Evolutionary conservation across 2,797 vertebrate genomes (phyloP).

Genomic region (Gobio occitaniae): DNA sequence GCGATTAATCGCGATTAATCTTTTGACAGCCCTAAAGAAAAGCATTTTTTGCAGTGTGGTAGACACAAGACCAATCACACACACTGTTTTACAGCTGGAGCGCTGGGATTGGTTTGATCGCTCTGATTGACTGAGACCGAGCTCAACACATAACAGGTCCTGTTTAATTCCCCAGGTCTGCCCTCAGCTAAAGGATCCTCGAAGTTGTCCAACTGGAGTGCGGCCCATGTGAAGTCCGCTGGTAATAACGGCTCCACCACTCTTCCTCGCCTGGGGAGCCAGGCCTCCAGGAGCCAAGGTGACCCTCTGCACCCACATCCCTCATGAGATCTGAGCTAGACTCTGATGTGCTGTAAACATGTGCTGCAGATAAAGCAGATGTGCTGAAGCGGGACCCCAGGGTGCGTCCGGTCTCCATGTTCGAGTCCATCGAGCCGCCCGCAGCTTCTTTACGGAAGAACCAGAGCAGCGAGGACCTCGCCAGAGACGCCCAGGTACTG

Average conservation of each 20-base stretch:
- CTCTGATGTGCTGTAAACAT: background rate
- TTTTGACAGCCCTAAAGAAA: too few species aligned
- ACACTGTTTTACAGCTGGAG: too few species aligned
- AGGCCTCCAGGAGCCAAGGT: constrained; percentile 71
- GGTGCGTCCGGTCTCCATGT: constrained; percentile 92
- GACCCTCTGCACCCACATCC: constrained; percentile 2
- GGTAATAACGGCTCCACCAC: constrained; percentile 74
- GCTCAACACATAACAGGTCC: background rate
- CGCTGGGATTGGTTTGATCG: too few species aligned
- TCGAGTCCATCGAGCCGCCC: constrained; percentile 84
- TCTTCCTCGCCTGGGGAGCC: constrained; percentile 77
- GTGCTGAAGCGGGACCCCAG: constrained; percentile 86
- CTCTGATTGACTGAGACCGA: too few species aligned
- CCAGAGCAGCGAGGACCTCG: constrained; percentile 95
- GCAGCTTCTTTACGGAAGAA: constrained; percentile 87
- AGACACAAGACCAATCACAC: too few species aligned
- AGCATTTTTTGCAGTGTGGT: too few species aligned
- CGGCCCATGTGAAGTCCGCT: constrained; percentile 65
- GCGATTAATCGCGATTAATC: too few species aligned
- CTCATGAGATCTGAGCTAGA: background rate
- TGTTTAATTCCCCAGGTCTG: constrained; percentile 62
- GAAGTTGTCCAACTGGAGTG: constrained; percentile 73
- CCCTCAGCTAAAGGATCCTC: constrained; percentile 62
- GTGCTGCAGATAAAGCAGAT: constrained; percentile 80
- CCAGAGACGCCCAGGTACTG: constrained; percentile 88